Conservation (phyloP, 1,140 invertebrate species). For the Bombyx mori region ASM3026992v2 NC_085115.1:12852001-12852500, state of each 20-base stretch:
- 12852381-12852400: slow-evolving; percentile 46
- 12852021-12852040: no score
- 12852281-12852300: slow-evolving; percentile 34
- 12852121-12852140: no score
- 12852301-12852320: slow-evolving; percentile 48
- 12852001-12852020: no score
- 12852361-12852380: slow-evolving; percentile 53
- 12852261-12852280: slow-evolving; percentile 55
- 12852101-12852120: no score
- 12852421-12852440: slow-evolving; percentile 16
- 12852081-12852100: no score
- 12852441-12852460: slow-evolving; percentile 22
- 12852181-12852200: slow-evolving; percentile 14
- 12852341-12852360: slow-evolving; percentile 41
- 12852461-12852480: slow-evolving; percentile 22
- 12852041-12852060: no score
- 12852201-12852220: slow-evolving; percentile 51
- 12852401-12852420: slow-evolving; percentile 30
- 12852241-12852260: slow-evolving; percentile 66
- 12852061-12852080: no score
- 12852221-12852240: slow-evolving; percentile 25
- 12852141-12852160: no score
- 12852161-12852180: no score
- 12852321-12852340: slow-evolving; percentile 35
- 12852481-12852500: slow-evolving; percentile 36